Evolutionary conservation across 2,888 invertebrate genomes (phyloP).

Genomic region (Pristionchus maxplancki): DNA sequence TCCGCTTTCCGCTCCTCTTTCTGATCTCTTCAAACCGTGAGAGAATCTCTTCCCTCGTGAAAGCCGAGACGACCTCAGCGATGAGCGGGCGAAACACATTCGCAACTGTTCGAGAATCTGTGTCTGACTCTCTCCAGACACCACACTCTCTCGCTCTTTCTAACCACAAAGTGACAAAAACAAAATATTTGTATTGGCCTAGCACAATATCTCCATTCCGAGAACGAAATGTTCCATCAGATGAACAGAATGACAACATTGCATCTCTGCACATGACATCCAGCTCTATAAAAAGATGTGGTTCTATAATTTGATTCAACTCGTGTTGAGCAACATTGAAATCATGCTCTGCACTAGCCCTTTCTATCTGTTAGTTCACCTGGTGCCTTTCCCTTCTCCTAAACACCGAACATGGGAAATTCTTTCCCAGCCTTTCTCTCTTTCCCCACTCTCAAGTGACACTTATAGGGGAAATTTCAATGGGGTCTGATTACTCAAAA

Average conservation of each 20-base stretch:
- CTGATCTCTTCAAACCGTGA: conserved; percentile 43
- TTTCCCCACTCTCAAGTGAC: background rate
- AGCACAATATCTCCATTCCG: too few relatives aligned
- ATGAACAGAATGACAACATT: too few relatives aligned
- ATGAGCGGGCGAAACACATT: conserved; percentile 26
- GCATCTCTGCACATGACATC: too few relatives aligned
- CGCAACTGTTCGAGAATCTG: conserved; percentile 13
- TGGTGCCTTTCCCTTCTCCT: background rate
- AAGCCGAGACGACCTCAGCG: background rate
- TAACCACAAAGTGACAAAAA: background rate
- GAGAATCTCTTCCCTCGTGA: conserved; percentile 6
- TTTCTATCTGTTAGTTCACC: background rate
- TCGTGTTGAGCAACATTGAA: background rate
- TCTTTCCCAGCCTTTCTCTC: background rate
- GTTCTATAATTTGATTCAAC: background rate
- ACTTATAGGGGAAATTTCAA: background rate
- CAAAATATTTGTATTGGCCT: too few relatives aligned
- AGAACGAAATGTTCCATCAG: too few relatives aligned
- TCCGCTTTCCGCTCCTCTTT: conserved; percentile 29
- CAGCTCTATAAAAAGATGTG: too few relatives aligned
- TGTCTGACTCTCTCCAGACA: background rate
- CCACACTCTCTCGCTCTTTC: background rate
- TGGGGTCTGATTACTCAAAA: background rate
- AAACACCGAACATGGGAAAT: background rate
- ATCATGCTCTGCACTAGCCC: background rate